Conservation (phyloP, 1,140 invertebrate genomes). For the Papilio helenus region DNA sequence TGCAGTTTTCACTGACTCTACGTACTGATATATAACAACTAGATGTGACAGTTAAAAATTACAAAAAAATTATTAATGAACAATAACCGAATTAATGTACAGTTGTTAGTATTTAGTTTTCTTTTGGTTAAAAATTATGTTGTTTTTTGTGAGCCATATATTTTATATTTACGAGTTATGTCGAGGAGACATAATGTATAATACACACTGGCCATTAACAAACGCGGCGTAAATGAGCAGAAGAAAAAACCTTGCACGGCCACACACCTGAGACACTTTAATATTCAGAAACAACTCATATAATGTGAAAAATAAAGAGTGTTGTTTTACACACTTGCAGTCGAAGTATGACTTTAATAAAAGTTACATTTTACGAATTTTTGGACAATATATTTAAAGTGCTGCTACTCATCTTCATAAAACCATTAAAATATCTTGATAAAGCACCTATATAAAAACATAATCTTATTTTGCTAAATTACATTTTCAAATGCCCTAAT, state of each 20-base stretch:
- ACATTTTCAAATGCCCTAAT: not conserved
- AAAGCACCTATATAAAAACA: too few relatives aligned
- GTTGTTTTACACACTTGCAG: not conserved
- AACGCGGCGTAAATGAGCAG: constrained; percentile 12
- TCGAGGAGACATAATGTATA: not conserved
- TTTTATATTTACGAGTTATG: not conserved
- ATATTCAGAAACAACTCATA: constrained; percentile 24
- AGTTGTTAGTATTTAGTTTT: not conserved
- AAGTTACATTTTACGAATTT: not conserved
- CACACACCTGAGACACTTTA: constrained; percentile 26
- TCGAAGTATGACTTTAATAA: not conserved
- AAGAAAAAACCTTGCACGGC: constrained; percentile 17
- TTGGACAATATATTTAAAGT: too few relatives aligned
- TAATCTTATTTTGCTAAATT: too few relatives aligned
- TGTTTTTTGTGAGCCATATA: not conserved
- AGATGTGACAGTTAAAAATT: not conserved
- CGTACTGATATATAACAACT: not conserved
- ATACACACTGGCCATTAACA: constrained; percentile 23
- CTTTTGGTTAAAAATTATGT: not conserved
- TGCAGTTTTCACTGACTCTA: constrained; percentile 37
- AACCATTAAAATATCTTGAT: too few relatives aligned
- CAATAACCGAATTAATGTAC: not conserved
- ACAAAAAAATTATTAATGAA: not conserved
- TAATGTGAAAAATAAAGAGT: constrained; percentile 12
- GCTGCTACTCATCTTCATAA: too few relatives aligned